Evolutionary conservation across 2,797 vertebrate species (phyloP).

Genomic region (Taeniopygia guttata): DNA sequence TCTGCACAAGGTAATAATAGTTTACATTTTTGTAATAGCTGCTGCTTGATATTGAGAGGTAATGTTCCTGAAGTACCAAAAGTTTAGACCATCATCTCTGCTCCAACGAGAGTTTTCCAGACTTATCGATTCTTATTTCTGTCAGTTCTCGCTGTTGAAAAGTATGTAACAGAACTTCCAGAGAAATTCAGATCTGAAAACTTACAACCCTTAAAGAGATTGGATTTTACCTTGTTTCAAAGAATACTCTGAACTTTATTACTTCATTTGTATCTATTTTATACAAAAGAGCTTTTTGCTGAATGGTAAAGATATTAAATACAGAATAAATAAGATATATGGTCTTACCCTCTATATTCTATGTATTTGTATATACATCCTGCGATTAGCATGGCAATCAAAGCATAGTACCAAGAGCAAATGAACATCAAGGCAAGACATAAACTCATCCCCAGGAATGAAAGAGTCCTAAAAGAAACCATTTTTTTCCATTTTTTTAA

Average conservation of each 20-base stretch:
- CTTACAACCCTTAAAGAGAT: neutral
- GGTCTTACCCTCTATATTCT: conserved; percentile 92
- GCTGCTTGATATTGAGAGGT: neutral
- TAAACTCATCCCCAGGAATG: conserved; percentile 96
- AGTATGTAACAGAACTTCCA: neutral
- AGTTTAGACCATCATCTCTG: neutral
- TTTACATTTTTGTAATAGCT: neutral
- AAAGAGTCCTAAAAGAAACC: conserved; percentile 84
- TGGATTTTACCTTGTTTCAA: neutral
- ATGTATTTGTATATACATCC: conserved; percentile 98
- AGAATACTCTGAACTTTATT: neutral
- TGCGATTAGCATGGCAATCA: conserved; percentile 91
- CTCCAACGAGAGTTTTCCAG: neutral
- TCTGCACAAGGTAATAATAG: neutral
- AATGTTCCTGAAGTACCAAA: neutral
- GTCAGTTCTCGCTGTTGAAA: neutral
- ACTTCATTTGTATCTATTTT: neutral
- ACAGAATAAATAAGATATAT: conserved; percentile 44
- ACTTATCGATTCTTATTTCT: neutral
- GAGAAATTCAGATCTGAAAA: neutral
- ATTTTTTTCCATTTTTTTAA: conserved; percentile 50
- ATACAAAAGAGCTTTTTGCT: neutral
- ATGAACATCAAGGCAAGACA: conserved; percentile 97
- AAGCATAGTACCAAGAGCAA: conserved; percentile 95
- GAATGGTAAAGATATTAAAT: conserved; percentile 19